phyloP scores from a whole-genome alignment of 2,888 invertebrate species.

The Eupithecia insigniata region DNA sequence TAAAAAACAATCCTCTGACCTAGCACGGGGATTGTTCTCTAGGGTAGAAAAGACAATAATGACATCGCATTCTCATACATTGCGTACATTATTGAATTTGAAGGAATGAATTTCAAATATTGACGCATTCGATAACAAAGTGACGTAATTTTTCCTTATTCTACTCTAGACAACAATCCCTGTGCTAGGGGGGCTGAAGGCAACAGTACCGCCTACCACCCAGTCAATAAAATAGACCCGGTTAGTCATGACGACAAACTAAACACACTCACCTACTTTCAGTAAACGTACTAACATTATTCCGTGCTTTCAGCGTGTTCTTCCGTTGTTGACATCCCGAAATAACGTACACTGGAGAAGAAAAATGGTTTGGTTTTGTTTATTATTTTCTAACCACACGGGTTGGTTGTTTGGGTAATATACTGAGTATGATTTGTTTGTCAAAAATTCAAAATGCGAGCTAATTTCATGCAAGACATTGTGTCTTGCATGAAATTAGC shows the following conservation, averaged over 20 bases:
- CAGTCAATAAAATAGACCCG: slow-evolving; percentile 3
- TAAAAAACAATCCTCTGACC: too few relatives aligned
- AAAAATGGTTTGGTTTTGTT: slow-evolving; percentile 18
- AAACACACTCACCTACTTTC: slow-evolving; percentile 18
- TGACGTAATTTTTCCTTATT: too few relatives aligned
- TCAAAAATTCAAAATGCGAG: too few relatives aligned
- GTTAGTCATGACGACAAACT: slow-evolving; percentile 35
- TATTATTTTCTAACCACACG: slow-evolving; percentile 2
- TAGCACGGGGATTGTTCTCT: too few relatives aligned
- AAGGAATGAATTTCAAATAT: too few relatives aligned
- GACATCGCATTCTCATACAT: too few relatives aligned
- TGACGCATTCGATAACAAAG: too few relatives aligned
- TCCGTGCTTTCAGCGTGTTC: slow-evolving; percentile 28
- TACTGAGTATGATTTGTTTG: not conserved
- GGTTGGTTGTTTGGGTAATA: not conserved
- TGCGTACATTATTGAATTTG: too few relatives aligned
- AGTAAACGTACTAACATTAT: not conserved
- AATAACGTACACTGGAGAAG: slow-evolving; percentile 34
- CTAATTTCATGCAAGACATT: too few relatives aligned
- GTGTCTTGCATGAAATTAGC: not conserved
- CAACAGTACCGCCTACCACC: not conserved
- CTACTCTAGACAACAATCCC: too few relatives aligned
- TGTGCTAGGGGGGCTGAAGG: too few relatives aligned
- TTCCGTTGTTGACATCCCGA: slow-evolving; percentile 42
- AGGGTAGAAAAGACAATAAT: too few relatives aligned